These are phyloP conservation scores for Dendrocincla tyrannina DNA, from an alignment of 2,797 vertebrate genomes.

Conservation along the genomic window DNA sequence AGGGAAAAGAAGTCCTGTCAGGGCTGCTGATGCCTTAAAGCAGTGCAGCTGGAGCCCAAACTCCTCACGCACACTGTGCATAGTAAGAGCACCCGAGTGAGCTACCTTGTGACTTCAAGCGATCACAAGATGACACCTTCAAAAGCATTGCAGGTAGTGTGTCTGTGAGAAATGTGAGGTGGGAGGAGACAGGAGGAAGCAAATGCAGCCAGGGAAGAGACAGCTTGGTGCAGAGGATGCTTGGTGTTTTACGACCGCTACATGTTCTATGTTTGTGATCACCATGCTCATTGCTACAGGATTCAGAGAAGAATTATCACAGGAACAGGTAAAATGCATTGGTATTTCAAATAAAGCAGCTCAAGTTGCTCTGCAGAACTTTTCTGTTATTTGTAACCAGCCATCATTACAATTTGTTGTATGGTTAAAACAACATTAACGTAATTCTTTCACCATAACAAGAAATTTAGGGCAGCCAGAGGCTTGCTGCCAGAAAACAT, in stretches of 20 bases:
- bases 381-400: not conserved
- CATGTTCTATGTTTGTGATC: fast-evolving
- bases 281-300: not conserved
- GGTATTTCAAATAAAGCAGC: not conserved
- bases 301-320: not conserved
- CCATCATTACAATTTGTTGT: not conserved
- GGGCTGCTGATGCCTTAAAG: fast-evolving
- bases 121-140: not conserved
- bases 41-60: not conserved
- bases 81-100: not conserved
- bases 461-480: not conserved
- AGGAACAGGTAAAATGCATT: not conserved
- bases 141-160: not conserved
- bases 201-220: not conserved
- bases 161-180: not conserved
- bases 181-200: not conserved
- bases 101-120: not conserved
- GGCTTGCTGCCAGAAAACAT: not conserved
- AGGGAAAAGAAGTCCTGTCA: not conserved
- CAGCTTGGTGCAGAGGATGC: not conserved
- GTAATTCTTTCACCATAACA: not conserved
- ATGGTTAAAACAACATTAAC: not conserved
- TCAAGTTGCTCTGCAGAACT: not conserved
- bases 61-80: not conserved
- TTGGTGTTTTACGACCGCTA: not conserved